Evolutionary conservation across 2,888 invertebrate species (phyloP).

Genomic region (Caenorhabditis doughertyi): DNA sequence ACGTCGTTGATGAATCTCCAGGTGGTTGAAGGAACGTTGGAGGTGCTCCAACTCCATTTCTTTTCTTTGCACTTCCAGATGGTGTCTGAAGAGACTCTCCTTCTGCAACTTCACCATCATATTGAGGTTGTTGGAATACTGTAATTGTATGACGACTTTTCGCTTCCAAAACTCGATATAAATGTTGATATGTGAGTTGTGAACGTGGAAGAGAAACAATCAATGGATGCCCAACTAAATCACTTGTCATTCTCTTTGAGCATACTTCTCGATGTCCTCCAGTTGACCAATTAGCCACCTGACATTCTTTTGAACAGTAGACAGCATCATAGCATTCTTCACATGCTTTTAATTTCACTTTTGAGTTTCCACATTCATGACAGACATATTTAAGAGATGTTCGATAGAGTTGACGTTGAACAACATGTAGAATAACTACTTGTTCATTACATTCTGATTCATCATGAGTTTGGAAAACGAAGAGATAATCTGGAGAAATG

Average conservation of each 20-base stretch:
- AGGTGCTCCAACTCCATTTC: slow-evolving; percentile 65
- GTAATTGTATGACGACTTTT: slow-evolving; percentile 84
- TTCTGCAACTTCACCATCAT: slow-evolving; percentile 27
- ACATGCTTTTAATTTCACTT: slow-evolving; percentile 81
- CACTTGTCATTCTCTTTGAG: slow-evolving; percentile 67
- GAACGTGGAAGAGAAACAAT: slow-evolving; percentile 84
- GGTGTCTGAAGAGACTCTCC: slow-evolving; percentile 34
- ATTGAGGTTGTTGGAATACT: slow-evolving; percentile 83
- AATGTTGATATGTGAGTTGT: slow-evolving; percentile 83
- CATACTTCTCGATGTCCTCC: slow-evolving; percentile 76
- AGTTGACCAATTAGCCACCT: slow-evolving; percentile 83
- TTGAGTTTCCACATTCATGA: slow-evolving; percentile 80
- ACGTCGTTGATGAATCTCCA: slow-evolving; percentile 36
- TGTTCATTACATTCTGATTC: slow-evolving; percentile 83
- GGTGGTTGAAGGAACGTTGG: slow-evolving; percentile 54
- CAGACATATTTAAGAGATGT: slow-evolving; percentile 66
- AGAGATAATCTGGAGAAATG: slow-evolving; percentile 37
- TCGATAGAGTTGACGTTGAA: slow-evolving; percentile 81
- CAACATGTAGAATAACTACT: slow-evolving; percentile 83
- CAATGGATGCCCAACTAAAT: slow-evolving; percentile 84
- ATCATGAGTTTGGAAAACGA: slow-evolving; percentile 82
- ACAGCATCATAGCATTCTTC: slow-evolving; percentile 84
- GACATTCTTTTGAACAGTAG: slow-evolving; percentile 85
- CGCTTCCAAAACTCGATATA: slow-evolving; percentile 84
- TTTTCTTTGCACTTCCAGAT: slow-evolving; percentile 44